These are phyloP conservation scores for Drosophila sordidula DNA, from an alignment of 2,888 invertebrate species.

Conservation along the genomic window DNA sequence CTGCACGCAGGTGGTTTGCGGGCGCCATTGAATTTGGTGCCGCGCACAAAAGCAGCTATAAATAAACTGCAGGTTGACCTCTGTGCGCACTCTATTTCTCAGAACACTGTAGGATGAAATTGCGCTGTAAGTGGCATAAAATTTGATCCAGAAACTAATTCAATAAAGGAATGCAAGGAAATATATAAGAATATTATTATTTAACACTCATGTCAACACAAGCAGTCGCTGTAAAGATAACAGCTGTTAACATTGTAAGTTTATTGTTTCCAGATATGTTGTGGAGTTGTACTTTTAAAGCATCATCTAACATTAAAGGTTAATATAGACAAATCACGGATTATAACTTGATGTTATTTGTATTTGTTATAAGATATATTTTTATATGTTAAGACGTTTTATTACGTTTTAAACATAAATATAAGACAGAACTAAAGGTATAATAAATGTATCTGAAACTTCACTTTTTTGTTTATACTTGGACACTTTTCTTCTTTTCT, in stretches of 20 bases:
- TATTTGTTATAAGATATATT: no score
- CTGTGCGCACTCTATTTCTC: background rate
- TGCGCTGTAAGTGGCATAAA: background rate
- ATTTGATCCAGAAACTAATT: background rate
- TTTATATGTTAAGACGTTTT: no score
- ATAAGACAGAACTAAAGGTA: no score
- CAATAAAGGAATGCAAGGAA: background rate
- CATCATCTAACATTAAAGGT: no score
- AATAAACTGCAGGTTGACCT: slow-evolving; percentile 42
- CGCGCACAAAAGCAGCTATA: slow-evolving; percentile 49
- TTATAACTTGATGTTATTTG: no score
- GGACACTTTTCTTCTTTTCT: no score
- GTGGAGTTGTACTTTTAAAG: no score
- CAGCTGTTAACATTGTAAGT: background rate
- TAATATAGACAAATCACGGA: no score
- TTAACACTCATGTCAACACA: background rate
- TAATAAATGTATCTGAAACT: no score
- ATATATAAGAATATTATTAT: background rate
- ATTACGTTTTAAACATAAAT: no score
- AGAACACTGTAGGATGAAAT: background rate
- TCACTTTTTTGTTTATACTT: no score
- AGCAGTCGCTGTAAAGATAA: background rate
- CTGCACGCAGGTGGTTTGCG: slow-evolving; percentile 54
- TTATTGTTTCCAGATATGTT: no score
- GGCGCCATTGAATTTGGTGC: slow-evolving; percentile 31